Conservation (phyloP, 1,140 invertebrate species). For the Psilanteris sp. region DNA sequence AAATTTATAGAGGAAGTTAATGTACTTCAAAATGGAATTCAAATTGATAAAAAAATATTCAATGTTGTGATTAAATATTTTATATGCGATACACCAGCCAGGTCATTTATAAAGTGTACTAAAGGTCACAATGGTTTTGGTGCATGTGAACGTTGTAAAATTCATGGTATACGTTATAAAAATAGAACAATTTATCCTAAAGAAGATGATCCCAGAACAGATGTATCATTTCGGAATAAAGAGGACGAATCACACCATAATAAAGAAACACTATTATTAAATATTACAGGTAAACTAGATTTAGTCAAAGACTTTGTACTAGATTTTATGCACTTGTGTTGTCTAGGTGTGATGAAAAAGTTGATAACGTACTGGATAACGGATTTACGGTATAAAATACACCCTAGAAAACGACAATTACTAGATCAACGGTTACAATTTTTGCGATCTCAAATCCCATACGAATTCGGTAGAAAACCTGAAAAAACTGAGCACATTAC, state of each 20-base stretch:
- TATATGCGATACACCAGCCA: constrained; percentile 28
- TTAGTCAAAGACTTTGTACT: constrained; percentile 3
- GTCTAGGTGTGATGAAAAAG: constrained; percentile 12
- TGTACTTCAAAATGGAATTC: too few relatives aligned
- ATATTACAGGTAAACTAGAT: constrained; percentile 1
- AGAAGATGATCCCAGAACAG: not conserved
- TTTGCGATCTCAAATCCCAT: not conserved
- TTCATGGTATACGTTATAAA: constrained; percentile 3
- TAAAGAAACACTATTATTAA: constrained; percentile 12
- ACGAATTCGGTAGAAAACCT: constrained; percentile 4
- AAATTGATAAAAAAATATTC: constrained; percentile 8
- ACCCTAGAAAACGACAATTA: not conserved
- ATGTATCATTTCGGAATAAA: too few relatives aligned
- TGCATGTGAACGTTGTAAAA: constrained; percentile 19
- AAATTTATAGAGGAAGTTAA: too few relatives aligned
- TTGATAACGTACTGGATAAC: constrained; percentile 8
- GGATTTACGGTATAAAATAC: constrained; percentile 17
- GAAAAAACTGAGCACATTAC: not conserved
- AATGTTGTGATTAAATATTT: too few relatives aligned
- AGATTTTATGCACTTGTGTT: constrained; percentile 20
- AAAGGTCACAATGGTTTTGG: too few relatives aligned
- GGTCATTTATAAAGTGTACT: constrained; percentile 12
- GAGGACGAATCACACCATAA: too few relatives aligned
- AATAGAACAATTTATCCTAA: constrained; percentile 9
- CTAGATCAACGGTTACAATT: not conserved